Percentiles rank a stretch among this genome's conserved stretches.
Evolutionary conservation across 2,113 vertebrate genomes (phyloP).

Genomic region (Dolichotis patagonum): DNA sequence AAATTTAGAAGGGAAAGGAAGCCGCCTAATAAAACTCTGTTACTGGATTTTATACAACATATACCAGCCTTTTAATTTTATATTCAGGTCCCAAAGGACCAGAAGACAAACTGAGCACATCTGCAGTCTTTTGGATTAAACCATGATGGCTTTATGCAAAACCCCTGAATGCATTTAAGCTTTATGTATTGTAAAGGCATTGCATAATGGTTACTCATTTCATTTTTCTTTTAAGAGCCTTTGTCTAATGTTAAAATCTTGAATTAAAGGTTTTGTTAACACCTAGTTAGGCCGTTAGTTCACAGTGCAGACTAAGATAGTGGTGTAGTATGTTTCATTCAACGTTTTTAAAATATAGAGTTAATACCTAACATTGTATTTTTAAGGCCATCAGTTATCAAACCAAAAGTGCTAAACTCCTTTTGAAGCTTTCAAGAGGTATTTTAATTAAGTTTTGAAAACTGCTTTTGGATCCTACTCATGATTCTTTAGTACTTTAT

Average conservation of each 20-base stretch:
- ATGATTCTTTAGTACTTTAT: constrained; percentile 87
- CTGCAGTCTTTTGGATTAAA: constrained; percentile 68
- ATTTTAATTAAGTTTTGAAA: constrained; percentile 88
- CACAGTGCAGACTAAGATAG: constrained; percentile 24
- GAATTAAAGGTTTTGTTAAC: constrained; percentile 59
- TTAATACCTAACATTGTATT: constrained; percentile 72
- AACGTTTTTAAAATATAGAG: constrained; percentile 43
- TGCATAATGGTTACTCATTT: constrained; percentile 20
- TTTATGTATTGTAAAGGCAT: constrained; percentile 42
- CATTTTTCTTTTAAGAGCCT: constrained; percentile 55
- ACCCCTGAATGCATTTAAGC: constrained; percentile 44
- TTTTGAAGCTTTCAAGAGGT: constrained; percentile 84
- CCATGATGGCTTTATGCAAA: constrained; percentile 56
- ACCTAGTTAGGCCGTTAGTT: constrained; percentile 50
- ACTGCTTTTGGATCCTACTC: constrained; percentile 87
- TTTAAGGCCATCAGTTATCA: constrained; percentile 78
- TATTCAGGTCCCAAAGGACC: constrained; percentile 62
- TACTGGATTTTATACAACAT: constrained; percentile 70
- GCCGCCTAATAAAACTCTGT: constrained; percentile 68
- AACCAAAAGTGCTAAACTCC: constrained; percentile 82
- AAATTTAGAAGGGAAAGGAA: constrained; percentile 73
- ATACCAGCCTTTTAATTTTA: constrained; percentile 71
- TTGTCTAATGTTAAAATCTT: constrained; percentile 50
- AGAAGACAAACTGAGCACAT: constrained; percentile 67
- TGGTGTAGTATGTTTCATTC: constrained; percentile 37